Evolutionary conservation across 1,140 invertebrate species (phyloP).

Genomic region (Dendroctonus valens): DNA sequence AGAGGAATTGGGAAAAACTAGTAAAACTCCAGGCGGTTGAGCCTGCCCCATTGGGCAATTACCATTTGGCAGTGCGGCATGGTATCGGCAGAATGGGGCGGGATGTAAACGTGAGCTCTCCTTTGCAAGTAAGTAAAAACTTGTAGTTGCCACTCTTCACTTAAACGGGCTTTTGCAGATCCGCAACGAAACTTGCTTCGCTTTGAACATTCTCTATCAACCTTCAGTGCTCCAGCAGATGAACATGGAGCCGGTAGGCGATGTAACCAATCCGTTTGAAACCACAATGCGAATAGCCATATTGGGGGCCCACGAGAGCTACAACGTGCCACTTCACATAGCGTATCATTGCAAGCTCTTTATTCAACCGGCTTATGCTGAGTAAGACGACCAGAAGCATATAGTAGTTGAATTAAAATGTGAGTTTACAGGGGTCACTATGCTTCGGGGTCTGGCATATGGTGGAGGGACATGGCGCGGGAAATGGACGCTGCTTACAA

Average conservation of each 20-base stretch:
- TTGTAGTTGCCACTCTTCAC: not conserved
- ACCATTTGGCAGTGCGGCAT: slow-evolving; percentile 45
- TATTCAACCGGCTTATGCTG: slow-evolving; percentile 70
- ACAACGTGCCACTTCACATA: slow-evolving; percentile 73
- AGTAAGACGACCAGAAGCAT: slow-evolving; percentile 53
- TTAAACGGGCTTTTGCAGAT: slow-evolving; percentile 56
- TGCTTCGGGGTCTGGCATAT: slow-evolving; percentile 67
- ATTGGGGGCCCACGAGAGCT: slow-evolving; percentile 70
- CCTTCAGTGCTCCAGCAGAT: slow-evolving; percentile 66
- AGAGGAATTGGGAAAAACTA: slow-evolving; percentile 66
- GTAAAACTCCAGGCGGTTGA: slow-evolving; percentile 58
- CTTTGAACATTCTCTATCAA: slow-evolving; percentile 72
- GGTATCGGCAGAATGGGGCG: slow-evolving; percentile 43
- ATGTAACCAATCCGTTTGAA: slow-evolving; percentile 73
- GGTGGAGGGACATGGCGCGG: slow-evolving; percentile 76
- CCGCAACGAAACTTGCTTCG: slow-evolving; percentile 73
- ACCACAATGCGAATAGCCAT: slow-evolving; percentile 70
- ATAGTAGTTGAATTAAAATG: not conserved
- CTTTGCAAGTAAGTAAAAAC: slow-evolving; percentile 61
- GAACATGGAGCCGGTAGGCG: slow-evolving; percentile 61
- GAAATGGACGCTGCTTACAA: slow-evolving; percentile 61
- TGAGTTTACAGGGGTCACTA: slow-evolving; percentile 59
- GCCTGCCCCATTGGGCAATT: slow-evolving; percentile 26
- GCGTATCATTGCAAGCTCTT: slow-evolving; percentile 79
- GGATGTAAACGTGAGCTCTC: slow-evolving; percentile 61